A percentile compares a stretch with the other conserved stretches of the same genome.
Conservation (phyloP, 2,888 invertebrate genomes). For the Epiblema foenella region DNA sequence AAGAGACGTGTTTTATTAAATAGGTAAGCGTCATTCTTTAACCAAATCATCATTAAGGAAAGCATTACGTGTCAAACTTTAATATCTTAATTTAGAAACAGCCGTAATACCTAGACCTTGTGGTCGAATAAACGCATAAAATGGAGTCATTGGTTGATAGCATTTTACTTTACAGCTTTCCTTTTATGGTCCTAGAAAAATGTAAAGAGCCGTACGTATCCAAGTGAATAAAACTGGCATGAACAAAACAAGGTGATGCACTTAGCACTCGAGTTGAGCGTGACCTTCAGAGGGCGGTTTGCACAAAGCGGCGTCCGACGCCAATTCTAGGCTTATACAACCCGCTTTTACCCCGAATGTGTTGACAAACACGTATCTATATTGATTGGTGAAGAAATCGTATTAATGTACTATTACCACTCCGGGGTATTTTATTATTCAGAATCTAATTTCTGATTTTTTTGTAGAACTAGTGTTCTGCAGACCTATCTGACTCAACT, state of each 20-base stretch:
- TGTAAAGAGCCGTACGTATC: neutral
- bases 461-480: no score
- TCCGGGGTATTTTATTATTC: no score
- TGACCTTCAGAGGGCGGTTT: slow-evolving; percentile 35
- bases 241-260: slow-evolving; percentile 45
- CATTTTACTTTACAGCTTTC: neutral
- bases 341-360: slow-evolving; percentile 10
- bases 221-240: slow-evolving; percentile 36
- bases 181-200: slow-evolving; percentile 1
- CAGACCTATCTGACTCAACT: no score
- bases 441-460: no score
- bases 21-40: neutral
- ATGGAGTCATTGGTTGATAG: slow-evolving; percentile 13
- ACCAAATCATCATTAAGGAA: neutral
- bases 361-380: slow-evolving; percentile 13
- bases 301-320: slow-evolving; percentile 53
- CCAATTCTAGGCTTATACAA: slow-evolving; percentile 49
- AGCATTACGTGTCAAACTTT: neutral
- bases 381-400: neutral
- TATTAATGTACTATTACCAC: neutral
- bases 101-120: neutral
- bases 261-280: slow-evolving; percentile 35
- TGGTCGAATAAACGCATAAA: slow-evolving; percentile 8
- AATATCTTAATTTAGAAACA: neutral
- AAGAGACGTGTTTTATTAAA: neutral